phyloP scores from a whole-genome alignment of 2,888 invertebrate genomes.

The Molanna angustata region DNA sequence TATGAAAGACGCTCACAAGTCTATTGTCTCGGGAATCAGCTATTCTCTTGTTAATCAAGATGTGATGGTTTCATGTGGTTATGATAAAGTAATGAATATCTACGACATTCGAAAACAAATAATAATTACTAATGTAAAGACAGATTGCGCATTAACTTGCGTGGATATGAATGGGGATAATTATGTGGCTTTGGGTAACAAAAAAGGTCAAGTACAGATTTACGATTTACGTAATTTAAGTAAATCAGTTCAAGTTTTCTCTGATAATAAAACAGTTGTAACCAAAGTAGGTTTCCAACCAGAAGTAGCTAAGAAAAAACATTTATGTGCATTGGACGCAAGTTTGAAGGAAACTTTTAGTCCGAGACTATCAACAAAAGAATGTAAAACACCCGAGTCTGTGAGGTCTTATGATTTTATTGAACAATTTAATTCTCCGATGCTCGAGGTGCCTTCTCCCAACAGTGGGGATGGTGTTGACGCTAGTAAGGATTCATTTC shows the following conservation, averaged over 20 bases:
- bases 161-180: conserved; percentile 48
- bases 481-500: conserved; percentile 26
- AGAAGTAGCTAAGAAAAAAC: conserved; percentile 38
- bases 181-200: conserved; percentile 55
- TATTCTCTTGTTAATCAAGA: conserved; percentile 57
- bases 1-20: conserved; percentile 54
- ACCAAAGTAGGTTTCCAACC: conserved; percentile 52
- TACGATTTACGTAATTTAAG: conserved; percentile 57
- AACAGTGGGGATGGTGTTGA: conserved; percentile 13
- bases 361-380: conserved; percentile 1
- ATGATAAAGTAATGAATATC: conserved; percentile 56
- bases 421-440: conserved; percentile 23
- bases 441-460: conserved; percentile 6
- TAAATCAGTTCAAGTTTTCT: conserved; percentile 47
- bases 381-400: conserved; percentile 20
- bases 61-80: conserved; percentile 55
- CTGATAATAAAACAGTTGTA: conserved; percentile 53
- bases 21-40: conserved; percentile 56
- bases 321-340: conserved; percentile 41
- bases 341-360: conserved; percentile 43
- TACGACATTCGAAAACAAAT: conserved; percentile 54
- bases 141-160: conserved; percentile 45
- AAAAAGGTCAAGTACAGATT: conserved; percentile 52
- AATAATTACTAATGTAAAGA: conserved; percentile 47
- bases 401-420: conserved; percentile 24